phyloP scores from a whole-genome alignment of 2,113 vertebrate species.

The Sorex araneus region DNA sequence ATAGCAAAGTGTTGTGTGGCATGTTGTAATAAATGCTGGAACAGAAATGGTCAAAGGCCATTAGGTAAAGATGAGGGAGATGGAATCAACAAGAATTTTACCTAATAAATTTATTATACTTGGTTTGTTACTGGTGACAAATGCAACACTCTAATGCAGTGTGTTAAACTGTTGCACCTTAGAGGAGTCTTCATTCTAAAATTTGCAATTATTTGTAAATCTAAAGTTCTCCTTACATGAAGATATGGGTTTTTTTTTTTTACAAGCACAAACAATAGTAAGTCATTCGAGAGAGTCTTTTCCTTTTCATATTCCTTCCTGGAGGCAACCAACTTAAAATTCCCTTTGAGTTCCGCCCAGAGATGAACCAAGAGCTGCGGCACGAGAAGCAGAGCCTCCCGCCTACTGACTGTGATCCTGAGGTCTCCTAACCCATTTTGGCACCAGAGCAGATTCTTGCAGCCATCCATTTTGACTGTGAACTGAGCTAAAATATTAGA shows the following conservation, averaged over 20 bases:
- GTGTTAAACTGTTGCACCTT: not conserved
- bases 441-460: no score
- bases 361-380: no score
- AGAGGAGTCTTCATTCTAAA: no score
- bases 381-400: no score
- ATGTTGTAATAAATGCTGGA: not conserved
- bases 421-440: no score
- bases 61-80: not conserved
- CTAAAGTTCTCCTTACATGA: not conserved
- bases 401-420: no score
- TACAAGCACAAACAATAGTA: not conserved
- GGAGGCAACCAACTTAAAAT: not conserved
- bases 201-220: not conserved
- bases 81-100: not conserved
- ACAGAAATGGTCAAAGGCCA: not conserved
- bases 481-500: no score
- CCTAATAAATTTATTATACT: not conserved
- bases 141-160: not conserved
- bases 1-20: not conserved
- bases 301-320: not conserved
- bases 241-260: not conserved
- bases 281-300: not conserved
- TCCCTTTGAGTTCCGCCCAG: no score
- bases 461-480: no score
- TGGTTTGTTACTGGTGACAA: not conserved